A percentile compares a stretch with the other conserved stretches of the same genome.
These are phyloP conservation scores for Cataglyphis hispanica DNA, from an alignment of 1,140 invertebrate species.

Conservation along the genomic window DNA sequence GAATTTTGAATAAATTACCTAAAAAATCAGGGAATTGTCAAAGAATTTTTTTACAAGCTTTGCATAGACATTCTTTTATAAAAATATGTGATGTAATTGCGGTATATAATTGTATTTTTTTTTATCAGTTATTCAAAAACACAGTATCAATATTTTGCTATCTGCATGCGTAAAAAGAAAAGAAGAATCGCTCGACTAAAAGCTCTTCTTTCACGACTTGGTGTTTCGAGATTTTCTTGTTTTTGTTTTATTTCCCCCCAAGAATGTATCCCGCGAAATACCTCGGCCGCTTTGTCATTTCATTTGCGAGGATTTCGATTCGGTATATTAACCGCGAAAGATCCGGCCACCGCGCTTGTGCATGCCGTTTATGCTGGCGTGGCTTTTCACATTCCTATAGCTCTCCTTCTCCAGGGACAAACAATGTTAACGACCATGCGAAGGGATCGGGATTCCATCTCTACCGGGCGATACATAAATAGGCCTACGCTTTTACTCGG, in stretches of 20 bases:
- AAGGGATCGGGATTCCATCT: constrained; percentile 72
- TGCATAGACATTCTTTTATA: too few relatives aligned
- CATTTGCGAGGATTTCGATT: constrained; percentile 35
- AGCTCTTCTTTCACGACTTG: not conserved
- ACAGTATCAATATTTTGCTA: not conserved
- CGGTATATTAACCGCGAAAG: constrained; percentile 62
- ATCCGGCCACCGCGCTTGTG: constrained; percentile 42
- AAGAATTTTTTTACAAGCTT: too few relatives aligned
- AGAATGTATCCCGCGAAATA: constrained; percentile 42
- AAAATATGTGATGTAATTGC: not conserved
- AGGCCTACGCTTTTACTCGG: constrained; percentile 66
- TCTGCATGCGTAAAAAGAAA: not conserved
- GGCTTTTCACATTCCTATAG: constrained; percentile 74
- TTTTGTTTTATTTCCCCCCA: not conserved
- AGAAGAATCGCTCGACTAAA: not conserved
- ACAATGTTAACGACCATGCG: constrained; percentile 77
- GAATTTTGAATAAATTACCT: too few relatives aligned
- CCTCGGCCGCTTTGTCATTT: constrained; percentile 25
- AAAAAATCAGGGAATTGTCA: too few relatives aligned
- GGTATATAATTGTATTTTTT: not conserved
- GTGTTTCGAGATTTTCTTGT: not conserved
- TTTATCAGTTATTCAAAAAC: not conserved
- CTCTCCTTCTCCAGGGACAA: constrained; percentile 64
- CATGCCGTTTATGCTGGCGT: constrained; percentile 62
- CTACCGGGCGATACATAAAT: constrained; percentile 73